Evolutionary conservation across 2,113 vertebrate genomes (phyloP), one percentile per base, ranked within the genome.

Genomic region (Catharus fuscescens): DNA sequence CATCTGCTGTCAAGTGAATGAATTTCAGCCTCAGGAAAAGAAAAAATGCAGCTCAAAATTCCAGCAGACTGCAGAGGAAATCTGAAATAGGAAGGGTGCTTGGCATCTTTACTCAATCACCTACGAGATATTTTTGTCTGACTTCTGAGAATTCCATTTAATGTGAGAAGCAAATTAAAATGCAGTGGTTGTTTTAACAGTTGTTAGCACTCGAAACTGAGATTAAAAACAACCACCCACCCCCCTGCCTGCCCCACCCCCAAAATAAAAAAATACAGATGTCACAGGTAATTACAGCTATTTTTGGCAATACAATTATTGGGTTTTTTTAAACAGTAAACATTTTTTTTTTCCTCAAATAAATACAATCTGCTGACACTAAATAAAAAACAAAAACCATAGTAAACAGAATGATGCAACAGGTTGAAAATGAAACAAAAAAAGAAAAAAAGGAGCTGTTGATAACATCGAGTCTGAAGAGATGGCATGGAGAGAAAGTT

Each of bases 291-390:
- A 94, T 93, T 82, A 95, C 93, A 97, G 93, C 90, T 73, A 60
- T 61, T 86, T 89, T 87, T 95, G 97, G 90, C 53, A 73, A 94
- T 79, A 94, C 94, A 95, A 19, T 90, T 91, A 82, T 79, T 95
- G 92, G 6, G 3, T 3, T 28, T 52, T 85, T 66, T 65, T 93
- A 23, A 96, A 95, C 78, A 66, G 92, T 91, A 94, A 92, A 96
- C 70, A 5, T 48, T 59, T 80, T n/a, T 80, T n/a, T 69, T 56
- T 15, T 12, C 24, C 40, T 93, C 71, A 95, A 97, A 98, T 97
- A 97, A 98, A 97, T 96, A 97, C 83, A 95, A 48, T 70, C 52
- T 71, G 94, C 76, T 97, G 91, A 94, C 93, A 86, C 31, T 80
- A 79, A 47, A 92, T 85, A 93, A 18, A 85, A 90, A 94, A 2